These are phyloP conservation scores for Tinamus major DNA, from an alignment of 2,797 vertebrate species.

Conservation along the genomic window DNA sequence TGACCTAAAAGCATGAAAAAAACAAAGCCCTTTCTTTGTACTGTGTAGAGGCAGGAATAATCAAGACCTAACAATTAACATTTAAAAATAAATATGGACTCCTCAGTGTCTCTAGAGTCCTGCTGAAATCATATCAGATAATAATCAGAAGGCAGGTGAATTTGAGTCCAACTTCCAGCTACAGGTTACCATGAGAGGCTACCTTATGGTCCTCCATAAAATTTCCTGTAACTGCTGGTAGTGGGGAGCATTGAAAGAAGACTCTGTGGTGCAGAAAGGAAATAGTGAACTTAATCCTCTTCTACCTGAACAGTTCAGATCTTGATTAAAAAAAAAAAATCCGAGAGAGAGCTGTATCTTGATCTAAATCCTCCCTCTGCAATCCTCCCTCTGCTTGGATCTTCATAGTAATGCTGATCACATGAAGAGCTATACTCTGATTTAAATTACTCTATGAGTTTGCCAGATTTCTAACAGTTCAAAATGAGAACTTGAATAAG, in stretches of 20 bases:
- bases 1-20: not conserved
- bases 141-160: not conserved
- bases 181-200: not conserved
- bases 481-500: not conserved
- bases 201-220: rapidly evolving
- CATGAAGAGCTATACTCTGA: not conserved
- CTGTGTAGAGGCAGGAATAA: not conserved
- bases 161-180: not conserved
- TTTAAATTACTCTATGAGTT: not conserved
- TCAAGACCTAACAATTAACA: not conserved
- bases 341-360: not conserved
- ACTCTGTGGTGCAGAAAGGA: not conserved
- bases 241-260: not conserved
- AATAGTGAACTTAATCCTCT: not conserved
- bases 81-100: not conserved
- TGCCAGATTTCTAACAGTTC: not conserved
- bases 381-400: not conserved
- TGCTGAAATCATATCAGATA: not conserved
- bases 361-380: not conserved
- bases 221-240: not conserved
- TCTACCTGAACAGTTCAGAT: not conserved
- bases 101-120: not conserved
- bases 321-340: constrained; percentile 22
- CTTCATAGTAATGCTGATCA: not conserved
- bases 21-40: not conserved